Evolutionary conservation across 2,888 invertebrate species (phyloP).

Genomic region (Exocentrus adspersus): DNA sequence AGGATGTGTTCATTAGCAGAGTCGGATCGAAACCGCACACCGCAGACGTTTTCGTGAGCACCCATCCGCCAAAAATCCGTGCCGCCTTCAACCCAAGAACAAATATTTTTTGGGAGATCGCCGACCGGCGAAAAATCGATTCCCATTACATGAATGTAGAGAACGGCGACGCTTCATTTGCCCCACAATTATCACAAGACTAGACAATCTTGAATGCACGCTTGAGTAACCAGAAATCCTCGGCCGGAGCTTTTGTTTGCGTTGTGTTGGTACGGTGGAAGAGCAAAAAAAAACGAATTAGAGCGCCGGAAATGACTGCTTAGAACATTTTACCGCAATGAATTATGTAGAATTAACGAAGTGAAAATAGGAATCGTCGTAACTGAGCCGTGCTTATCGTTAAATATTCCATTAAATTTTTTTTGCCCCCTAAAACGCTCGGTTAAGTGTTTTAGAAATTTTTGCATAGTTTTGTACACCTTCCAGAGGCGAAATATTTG

Average conservation of each 20-base stretch:
- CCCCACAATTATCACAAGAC: constrained; percentile 10
- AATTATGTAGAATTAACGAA: constrained; percentile 21
- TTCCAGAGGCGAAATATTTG: constrained; percentile 13
- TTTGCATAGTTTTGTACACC: no score
- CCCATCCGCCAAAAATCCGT: no score
- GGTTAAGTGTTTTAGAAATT: not conserved
- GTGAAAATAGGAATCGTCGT: constrained; percentile 11
- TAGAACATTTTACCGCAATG: constrained; percentile 11
- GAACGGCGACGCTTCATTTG: constrained; percentile 11
- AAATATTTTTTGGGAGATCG: not conserved
- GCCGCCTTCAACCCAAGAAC: not conserved
- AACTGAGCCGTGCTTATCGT: not conserved
- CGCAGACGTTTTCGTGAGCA: no score
- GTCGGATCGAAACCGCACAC: no score
- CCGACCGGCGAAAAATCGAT: constrained; percentile 7
- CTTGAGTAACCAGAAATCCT: constrained; percentile 16
- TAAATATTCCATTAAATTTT: not conserved
- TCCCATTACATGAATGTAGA: constrained; percentile 6
- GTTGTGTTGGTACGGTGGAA: not conserved
- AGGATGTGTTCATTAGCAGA: no score
- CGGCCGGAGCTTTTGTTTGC: constrained; percentile 5
- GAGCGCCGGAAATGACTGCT: constrained; percentile 16
- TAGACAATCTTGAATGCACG: constrained; percentile 8
- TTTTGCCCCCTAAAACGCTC: no score
- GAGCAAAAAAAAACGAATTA: constrained; percentile 11